Conservation (phyloP, 2,113 vertebrate species). For the Bucco capensis region DNA sequence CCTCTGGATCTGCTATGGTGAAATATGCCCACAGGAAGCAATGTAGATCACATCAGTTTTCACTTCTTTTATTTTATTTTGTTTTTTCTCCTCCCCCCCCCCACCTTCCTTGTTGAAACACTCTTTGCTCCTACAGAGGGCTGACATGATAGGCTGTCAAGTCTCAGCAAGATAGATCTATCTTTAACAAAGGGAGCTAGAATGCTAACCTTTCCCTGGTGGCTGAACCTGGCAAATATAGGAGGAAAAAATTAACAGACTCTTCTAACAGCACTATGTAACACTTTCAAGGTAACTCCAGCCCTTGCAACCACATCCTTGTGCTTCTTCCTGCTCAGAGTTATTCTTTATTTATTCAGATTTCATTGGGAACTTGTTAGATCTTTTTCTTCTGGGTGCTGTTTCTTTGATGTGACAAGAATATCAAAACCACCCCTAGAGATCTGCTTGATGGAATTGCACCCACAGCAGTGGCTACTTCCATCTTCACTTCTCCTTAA, state of each 20-base stretch:
- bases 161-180: constrained; percentile 66
- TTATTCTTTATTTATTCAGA: neutral
- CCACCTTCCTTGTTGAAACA: constrained; percentile 46
- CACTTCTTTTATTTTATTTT: constrained; percentile 29
- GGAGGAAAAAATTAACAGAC: constrained; percentile 46
- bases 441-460: constrained; percentile 21
- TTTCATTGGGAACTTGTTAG: constrained; percentile 20
- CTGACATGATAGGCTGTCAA: constrained; percentile 72
- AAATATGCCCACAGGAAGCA: constrained; percentile 69
- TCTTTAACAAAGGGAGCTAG: constrained; percentile 64
- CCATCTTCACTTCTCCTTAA: neutral
- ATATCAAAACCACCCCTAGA: constrained; percentile 18
- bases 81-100: neutral
- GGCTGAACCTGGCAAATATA: constrained; percentile 43
- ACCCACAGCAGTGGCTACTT: neutral
- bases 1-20: constrained; percentile 51
- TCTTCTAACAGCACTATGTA: neutral
- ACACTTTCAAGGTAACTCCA: neutral
- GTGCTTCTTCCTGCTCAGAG: neutral
- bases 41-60: constrained; percentile 63
- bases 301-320: neutral
- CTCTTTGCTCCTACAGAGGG: constrained; percentile 63
- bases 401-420: constrained; percentile 48
- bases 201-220: constrained; percentile 34
- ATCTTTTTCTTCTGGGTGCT: neutral